phyloP scores from a whole-genome alignment of 2,113 vertebrate species.

The Phrynocephalus versicolor region DNA sequence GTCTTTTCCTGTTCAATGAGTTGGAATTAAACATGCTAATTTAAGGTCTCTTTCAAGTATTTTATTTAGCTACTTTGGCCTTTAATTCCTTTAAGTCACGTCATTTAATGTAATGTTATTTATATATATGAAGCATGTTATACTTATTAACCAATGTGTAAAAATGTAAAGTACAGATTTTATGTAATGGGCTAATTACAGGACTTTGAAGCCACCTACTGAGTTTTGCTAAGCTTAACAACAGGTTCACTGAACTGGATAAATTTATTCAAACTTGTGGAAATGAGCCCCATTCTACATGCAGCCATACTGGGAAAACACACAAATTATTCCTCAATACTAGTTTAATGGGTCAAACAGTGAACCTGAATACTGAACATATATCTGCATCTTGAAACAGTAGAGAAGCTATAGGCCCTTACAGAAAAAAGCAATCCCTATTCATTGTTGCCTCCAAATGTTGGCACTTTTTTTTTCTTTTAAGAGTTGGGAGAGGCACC shows the following conservation, averaged over 20 bases:
- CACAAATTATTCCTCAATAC: slow-evolving; percentile 89
- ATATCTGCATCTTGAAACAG: slow-evolving; percentile 78
- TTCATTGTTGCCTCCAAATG: slow-evolving; percentile 69
- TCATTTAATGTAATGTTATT: slow-evolving; percentile 82
- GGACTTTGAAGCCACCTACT: slow-evolving; percentile 89
- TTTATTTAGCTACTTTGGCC: slow-evolving; percentile 82
- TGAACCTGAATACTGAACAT: slow-evolving; percentile 84
- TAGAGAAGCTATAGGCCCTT: slow-evolving; percentile 67
- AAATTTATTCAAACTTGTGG: slow-evolving; percentile 89
- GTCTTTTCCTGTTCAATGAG: slow-evolving; percentile 89
- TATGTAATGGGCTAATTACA: slow-evolving; percentile 90
- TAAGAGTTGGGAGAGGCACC: slow-evolving; percentile 43
- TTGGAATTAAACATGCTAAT: slow-evolving; percentile 97
- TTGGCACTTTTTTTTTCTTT: slow-evolving; percentile 69
- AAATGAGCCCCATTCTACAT: slow-evolving; percentile 86
- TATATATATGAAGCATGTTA: slow-evolving; percentile 82
- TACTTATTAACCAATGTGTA: slow-evolving; percentile 83
- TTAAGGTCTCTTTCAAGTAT: slow-evolving; percentile 85
- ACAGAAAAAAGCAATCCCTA: slow-evolving; percentile 72
- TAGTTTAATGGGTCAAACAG: slow-evolving; percentile 87
- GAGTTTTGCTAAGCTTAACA: slow-evolving; percentile 85
- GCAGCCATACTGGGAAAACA: slow-evolving; percentile 85
- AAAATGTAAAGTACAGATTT: slow-evolving; percentile 85
- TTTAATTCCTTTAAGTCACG: slow-evolving; percentile 81
- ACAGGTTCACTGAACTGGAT: slow-evolving; percentile 90